Evolutionary conservation across 2,797 vertebrate species (phyloP).

Genomic region (Scolopax bukidnonensis): DNA sequence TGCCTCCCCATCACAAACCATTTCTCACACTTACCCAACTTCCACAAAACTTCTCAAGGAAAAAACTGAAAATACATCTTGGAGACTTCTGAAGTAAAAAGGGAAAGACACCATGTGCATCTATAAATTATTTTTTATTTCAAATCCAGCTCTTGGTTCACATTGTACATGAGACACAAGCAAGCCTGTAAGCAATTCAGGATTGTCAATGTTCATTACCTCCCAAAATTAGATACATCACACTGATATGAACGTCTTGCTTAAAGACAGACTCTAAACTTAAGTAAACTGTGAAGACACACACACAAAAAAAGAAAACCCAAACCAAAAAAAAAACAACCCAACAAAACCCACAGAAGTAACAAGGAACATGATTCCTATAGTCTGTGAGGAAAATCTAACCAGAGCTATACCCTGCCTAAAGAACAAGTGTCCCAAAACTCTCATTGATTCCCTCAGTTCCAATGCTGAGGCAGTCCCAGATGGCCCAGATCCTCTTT

Average conservation of each 20-base stretch:
- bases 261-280: not conserved
- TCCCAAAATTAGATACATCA: not conserved
- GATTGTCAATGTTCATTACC: not conserved
- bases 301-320: not conserved
- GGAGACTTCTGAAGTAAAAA: not conserved
- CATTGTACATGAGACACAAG: not conserved
- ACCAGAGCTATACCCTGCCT: not conserved
- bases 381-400: not conserved
- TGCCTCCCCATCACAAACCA: not conserved
- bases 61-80: not conserved
- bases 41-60: not conserved
- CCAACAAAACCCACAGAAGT: not conserved
- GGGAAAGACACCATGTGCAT: not conserved
- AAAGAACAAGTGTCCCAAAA: not conserved
- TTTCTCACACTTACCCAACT: not conserved
- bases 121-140: slow-evolving; percentile 37
- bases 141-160: not conserved
- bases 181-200: not conserved
- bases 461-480: not conserved
- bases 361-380: not conserved
- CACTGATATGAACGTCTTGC: accelerated
- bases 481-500: not conserved
- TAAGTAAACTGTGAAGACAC: not conserved
- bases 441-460: not conserved
- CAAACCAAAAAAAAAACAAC: not conserved